Evolutionary conservation across 2,113 vertebrate species (phyloP).

Genomic region (Megaceryle maxima): DNA sequence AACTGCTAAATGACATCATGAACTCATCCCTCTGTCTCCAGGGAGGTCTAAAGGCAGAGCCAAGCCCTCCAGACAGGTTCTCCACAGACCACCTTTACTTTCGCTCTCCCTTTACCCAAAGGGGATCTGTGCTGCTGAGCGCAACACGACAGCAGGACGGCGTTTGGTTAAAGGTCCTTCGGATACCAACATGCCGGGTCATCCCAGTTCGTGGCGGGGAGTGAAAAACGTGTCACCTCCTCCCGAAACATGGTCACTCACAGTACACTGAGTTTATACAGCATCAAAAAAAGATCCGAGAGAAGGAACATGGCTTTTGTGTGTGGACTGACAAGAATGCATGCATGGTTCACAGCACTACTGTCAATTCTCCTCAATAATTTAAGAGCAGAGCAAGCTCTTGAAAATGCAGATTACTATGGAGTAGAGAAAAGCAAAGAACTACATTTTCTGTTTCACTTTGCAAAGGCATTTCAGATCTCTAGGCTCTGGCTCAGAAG

Average conservation of each 20-base stretch:
- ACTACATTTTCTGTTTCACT: constrained; percentile 51
- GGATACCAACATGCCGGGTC: accelerated
- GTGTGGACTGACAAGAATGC: constrained; percentile 80
- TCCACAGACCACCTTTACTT: neutral
- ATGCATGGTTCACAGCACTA: constrained; percentile 88
- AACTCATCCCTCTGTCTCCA: accelerated
- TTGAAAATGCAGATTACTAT: constrained; percentile 62
- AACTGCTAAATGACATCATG: accelerated
- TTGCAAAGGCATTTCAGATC: constrained; percentile 41
- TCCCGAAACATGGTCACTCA: accelerated
- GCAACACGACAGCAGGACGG: accelerated
- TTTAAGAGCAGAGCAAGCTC: constrained; percentile 61
- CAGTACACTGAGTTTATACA: accelerated
- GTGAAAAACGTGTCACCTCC: accelerated
- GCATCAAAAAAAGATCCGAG: constrained; percentile 18
- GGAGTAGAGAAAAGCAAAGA: constrained; percentile 79
- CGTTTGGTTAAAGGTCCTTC: neutral
- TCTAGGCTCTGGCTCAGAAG: constrained; percentile 18
- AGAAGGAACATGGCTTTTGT: constrained; percentile 95
- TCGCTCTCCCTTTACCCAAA: neutral
- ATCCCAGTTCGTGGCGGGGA: accelerated
- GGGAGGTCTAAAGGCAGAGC: neutral
- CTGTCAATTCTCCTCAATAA: constrained; percentile 63
- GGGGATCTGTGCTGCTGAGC: neutral
- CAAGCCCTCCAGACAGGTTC: neutral